Conservation (phyloP, 1,140 invertebrate species). For the Solen grandis region DNA sequence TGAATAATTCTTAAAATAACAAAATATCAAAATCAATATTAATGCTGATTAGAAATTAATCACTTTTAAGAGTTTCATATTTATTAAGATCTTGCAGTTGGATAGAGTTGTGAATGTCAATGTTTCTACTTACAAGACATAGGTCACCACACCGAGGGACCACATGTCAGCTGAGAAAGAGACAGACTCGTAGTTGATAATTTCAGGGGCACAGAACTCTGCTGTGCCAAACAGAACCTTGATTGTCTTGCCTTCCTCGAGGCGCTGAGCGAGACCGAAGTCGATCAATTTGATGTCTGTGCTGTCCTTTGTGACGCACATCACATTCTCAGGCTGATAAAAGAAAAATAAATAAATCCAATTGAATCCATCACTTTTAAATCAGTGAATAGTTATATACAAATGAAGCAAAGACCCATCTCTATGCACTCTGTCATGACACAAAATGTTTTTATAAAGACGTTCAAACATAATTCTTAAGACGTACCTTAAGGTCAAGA, state of each 20-base stretch:
- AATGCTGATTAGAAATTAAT: too few relatives aligned
- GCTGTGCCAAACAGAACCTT: slow-evolving; percentile 98
- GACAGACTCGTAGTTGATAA: slow-evolving; percentile 98
- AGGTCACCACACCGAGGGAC: slow-evolving; percentile 98
- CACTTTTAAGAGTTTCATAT: too few relatives aligned
- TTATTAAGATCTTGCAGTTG: too few relatives aligned
- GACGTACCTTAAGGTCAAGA: slow-evolving; percentile 84
- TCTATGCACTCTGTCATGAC: too few relatives aligned
- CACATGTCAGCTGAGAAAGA: slow-evolving; percentile 99
- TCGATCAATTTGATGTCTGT: slow-evolving; percentile 99
- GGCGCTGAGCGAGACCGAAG: slow-evolving; percentile 97
- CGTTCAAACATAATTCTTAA: too few relatives aligned
- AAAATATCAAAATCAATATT: too few relatives aligned
- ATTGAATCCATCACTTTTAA: too few relatives aligned
- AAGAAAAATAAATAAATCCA: slow-evolving; percentile 49
- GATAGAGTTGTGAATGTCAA: too few relatives aligned
- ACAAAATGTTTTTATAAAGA: too few relatives aligned
- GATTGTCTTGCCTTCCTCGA: slow-evolving; percentile 99
- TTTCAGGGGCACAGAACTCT: slow-evolving; percentile 99
- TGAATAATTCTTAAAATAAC: too few relatives aligned
- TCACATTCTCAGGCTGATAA: slow-evolving; percentile 98
- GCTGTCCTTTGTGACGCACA: slow-evolving; percentile 97
- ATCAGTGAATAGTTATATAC: too few relatives aligned
- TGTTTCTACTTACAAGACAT: slow-evolving; percentile 97
- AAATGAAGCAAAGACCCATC: too few relatives aligned